phyloP scores from a whole-genome alignment of 2,888 invertebrate genomes.

The Eupithecia dodoneata region DNA sequence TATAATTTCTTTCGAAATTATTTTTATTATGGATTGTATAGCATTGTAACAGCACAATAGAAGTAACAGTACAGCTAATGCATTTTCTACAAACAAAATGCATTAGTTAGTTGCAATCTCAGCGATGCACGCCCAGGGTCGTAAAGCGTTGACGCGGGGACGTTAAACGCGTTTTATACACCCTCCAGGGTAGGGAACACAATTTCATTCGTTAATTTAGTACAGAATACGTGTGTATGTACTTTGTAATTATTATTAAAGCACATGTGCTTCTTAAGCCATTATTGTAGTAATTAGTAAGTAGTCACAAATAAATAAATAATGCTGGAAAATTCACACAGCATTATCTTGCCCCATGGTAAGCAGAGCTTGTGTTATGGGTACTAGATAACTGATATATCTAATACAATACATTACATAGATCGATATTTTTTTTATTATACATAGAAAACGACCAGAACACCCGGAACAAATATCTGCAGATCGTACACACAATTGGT shows the following conservation, averaged over 20 bases:
- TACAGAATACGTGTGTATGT: neutral
- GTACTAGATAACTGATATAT: too few species aligned
- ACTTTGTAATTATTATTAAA: neutral
- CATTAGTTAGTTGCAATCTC: slow-evolving; percentile 35
- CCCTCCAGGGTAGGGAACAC: neutral
- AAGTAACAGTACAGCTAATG: neutral
- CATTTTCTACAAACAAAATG: neutral
- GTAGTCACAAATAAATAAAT: too few species aligned
- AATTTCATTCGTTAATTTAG: slow-evolving; percentile 2
- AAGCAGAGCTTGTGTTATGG: too few species aligned
- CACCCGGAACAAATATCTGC: too few species aligned
- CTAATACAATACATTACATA: too few species aligned
- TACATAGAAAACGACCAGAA: too few species aligned
- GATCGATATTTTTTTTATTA: too few species aligned
- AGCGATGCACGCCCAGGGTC: slow-evolving; percentile 33
- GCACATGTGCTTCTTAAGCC: neutral
- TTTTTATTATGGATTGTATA: too few species aligned
- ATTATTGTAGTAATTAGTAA: neutral
- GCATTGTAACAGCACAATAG: neutral
- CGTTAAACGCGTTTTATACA: slow-evolving; percentile 33
- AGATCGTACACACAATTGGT: too few species aligned
- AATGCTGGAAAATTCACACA: too few species aligned
- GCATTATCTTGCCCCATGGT: too few species aligned
- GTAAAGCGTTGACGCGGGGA: slow-evolving; percentile 40
- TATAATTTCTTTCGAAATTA: too few species aligned